Evolutionary conservation across 2,888 invertebrate species (phyloP).

Genomic region (Iphiclides podalirius): DNA sequence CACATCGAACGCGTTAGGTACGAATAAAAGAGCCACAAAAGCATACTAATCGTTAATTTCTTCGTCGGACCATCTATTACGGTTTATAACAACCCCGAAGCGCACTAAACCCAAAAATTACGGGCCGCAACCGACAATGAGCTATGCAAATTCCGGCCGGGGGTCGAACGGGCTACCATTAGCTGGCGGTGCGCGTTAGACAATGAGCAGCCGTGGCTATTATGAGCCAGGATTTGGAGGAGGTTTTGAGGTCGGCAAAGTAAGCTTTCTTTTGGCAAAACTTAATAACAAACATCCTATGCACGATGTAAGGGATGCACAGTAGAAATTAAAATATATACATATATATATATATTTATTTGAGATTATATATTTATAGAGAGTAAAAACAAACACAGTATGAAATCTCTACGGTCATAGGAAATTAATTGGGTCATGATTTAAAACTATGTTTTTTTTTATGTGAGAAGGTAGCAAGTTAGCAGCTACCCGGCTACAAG

Average conservation of each 20-base stretch:
- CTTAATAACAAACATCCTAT: no score
- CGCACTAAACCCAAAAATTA: conserved; percentile 54
- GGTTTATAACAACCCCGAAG: conserved; percentile 29
- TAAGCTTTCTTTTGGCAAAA: conserved; percentile 8
- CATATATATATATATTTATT: no score
- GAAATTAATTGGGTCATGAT: no score
- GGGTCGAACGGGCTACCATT: conserved; percentile 55
- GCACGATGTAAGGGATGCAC: no score
- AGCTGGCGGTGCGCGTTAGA: conserved; percentile 53
- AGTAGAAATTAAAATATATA: no score
- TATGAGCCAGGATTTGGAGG: conserved; percentile 48
- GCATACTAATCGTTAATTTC: conserved; percentile 42
- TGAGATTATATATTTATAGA: no score
- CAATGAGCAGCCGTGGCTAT: conserved; percentile 46
- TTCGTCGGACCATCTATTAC: conserved; percentile 36
- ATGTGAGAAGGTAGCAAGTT: no score
- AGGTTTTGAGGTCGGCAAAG: conserved; percentile 15
- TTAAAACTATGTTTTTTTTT: no score
- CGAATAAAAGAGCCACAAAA: neutral
- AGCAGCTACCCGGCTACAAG: no score
- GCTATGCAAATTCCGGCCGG: conserved; percentile 64
- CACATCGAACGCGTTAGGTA: neutral
- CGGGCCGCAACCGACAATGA: conserved; percentile 65
- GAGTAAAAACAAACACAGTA: no score
- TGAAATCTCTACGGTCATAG: no score